Evolutionary conservation across 2,797 vertebrate species (phyloP).

Genomic region (Aselliscus stoliczkanus): DNA sequence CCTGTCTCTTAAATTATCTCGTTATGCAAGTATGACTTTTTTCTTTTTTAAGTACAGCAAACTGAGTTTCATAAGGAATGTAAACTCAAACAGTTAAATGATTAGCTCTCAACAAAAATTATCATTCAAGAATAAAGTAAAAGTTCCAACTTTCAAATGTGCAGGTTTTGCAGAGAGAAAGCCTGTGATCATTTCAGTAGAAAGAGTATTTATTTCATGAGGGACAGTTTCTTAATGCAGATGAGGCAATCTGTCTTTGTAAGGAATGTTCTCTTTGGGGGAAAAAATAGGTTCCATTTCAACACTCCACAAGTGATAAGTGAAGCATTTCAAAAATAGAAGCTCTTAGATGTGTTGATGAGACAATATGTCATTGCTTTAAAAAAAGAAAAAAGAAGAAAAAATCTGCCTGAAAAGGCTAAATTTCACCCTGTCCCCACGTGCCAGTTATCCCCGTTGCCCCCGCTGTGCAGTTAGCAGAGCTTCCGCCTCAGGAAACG

Average conservation of each 20-base stretch:
- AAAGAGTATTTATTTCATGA: constrained; percentile 34
- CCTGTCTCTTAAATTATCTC: not conserved
- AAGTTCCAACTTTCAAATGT: constrained; percentile 17
- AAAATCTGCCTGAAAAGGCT: constrained; percentile 66
- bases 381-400: constrained; percentile 41
- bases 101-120: not conserved
- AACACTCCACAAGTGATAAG: constrained; percentile 73
- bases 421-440: constrained; percentile 73
- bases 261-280: constrained; percentile 63
- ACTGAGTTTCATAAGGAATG: not conserved
- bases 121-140: not conserved
- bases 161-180: not conserved
- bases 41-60: not conserved
- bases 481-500: constrained; percentile 33
- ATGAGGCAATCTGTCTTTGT: constrained; percentile 67
- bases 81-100: not conserved
- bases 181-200: not conserved
- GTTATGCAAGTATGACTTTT: not conserved
- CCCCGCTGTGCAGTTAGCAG: constrained; percentile 66
- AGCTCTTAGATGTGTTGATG: constrained; percentile 74
- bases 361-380: constrained; percentile 71
- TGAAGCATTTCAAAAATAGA: constrained; percentile 76
- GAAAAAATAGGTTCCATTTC: constrained; percentile 70
- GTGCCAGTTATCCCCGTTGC: constrained; percentile 63
- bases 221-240: constrained; percentile 57